Evolutionary conservation across 2,888 invertebrate genomes (phyloP).

Genomic region (Ditula angustiorana): DNA sequence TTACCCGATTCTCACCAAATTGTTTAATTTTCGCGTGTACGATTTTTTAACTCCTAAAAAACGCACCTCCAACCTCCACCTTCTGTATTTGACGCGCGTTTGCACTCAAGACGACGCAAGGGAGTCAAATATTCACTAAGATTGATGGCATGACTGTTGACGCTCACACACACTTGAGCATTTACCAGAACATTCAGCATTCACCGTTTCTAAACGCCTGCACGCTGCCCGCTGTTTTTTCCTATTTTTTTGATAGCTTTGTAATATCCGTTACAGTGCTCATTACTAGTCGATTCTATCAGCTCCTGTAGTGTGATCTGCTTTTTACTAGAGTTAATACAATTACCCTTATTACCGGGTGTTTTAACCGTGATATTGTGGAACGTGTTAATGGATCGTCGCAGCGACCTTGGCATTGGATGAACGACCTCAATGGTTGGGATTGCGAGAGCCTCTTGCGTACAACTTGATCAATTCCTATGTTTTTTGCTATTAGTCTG

Average conservation of each 20-base stretch:
- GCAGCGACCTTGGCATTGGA: slow-evolving; percentile 23
- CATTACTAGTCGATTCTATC: no score
- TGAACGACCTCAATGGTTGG: slow-evolving; percentile 12
- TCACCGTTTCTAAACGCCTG: no score
- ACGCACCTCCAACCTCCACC: neutral
- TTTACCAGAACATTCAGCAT: no score
- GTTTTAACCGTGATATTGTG: neutral
- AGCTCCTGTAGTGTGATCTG: no score
- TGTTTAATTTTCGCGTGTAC: no score
- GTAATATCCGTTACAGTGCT: no score
- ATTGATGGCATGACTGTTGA: neutral
- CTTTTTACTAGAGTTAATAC: neutral
- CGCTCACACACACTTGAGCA: neutral
- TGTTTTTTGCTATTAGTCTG: neutral
- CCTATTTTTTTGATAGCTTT: no score
- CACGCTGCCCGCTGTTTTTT: no score
- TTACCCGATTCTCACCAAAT: no score
- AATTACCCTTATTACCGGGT: neutral
- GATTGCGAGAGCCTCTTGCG: neutral
- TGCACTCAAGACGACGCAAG: neutral
- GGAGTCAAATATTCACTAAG: neutral
- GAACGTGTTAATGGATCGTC: neutral
- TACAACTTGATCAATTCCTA: neutral
- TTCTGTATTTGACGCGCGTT: neutral
- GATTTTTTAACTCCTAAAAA: neutral